phyloP scores from a whole-genome alignment of 2,888 invertebrate species.

The Macrosoma leucophasiata region DNA sequence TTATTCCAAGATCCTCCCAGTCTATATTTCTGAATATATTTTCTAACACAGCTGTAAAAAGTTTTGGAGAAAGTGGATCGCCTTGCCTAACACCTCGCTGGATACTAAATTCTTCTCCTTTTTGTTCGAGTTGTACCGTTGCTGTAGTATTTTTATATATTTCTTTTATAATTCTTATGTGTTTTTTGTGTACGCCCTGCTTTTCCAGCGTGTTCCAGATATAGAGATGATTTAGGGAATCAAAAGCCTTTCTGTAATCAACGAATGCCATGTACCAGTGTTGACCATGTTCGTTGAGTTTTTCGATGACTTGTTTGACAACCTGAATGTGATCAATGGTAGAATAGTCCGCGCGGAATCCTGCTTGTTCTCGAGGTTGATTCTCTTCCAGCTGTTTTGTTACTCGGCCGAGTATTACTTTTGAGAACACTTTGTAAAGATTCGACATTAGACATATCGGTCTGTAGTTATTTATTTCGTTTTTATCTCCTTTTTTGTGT shows the following conservation, averaged over 20 bases:
- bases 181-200: conserved; percentile 1
- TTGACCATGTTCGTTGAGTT: conserved; percentile 5
- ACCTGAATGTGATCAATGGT: conserved; percentile 5
- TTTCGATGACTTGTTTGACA: conserved; percentile 8
- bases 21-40: conserved; percentile 7
- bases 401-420: conserved; percentile 19
- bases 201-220: conserved; percentile 6
- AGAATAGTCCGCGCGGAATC: conserved; percentile 5
- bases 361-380: conserved; percentile 6
- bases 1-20: conserved; percentile 5
- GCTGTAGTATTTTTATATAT: conserved; percentile 5
- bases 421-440: conserved; percentile 28
- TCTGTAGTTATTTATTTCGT: conserved; percentile 24
- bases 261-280: conserved; percentile 4
- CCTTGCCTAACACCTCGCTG: conserved; percentile 6
- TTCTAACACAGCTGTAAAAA: conserved; percentile 6
- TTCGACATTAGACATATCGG: conserved; percentile 25
- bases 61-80: conserved; percentile 6
- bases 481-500: conserved; percentile 24
- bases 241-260: conserved; percentile 5
- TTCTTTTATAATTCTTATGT: conserved; percentile 3
- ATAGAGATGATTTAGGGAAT: conserved; percentile 1
- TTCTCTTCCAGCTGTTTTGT: conserved; percentile 6
- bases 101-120: conserved; percentile 4
- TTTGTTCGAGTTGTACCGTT: conserved; percentile 3